Conservation (phyloP, 2,113 vertebrate species). For the Scortum barcoo region DNA sequence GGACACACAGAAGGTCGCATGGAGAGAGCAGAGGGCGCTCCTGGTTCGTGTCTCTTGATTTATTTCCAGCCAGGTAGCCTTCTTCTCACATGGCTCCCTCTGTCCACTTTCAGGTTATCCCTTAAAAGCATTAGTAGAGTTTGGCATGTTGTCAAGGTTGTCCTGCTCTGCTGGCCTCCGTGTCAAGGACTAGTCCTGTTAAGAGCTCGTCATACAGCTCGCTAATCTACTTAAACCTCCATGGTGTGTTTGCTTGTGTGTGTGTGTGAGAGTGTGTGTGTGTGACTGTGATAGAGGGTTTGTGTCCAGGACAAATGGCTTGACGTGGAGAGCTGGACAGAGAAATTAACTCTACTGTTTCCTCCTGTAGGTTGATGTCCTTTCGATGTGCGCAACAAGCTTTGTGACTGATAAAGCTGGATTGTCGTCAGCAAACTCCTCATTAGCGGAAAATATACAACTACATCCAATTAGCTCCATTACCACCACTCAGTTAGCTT, state of each 20-base stretch:
- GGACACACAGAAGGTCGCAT: neutral
- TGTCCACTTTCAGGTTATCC: slow-evolving; percentile 2
- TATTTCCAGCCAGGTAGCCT: neutral
- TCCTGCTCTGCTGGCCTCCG: slow-evolving; percentile 26
- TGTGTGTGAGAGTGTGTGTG: slow-evolving; percentile 11
- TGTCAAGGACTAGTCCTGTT: slow-evolving; percentile 58
- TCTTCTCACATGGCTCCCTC: neutral
- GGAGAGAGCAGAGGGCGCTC: neutral
- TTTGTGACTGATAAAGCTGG: neutral
- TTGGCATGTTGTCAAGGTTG: slow-evolving; percentile 31
- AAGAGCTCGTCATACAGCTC: slow-evolving; percentile 47
- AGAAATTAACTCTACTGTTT: slow-evolving; percentile 12
- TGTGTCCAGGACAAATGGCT: slow-evolving; percentile 19
- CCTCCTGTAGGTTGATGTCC: neutral
- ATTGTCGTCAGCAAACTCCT: neutral
- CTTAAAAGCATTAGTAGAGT: slow-evolving; percentile 24
- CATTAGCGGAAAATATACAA: neutral
- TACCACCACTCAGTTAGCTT: neutral
- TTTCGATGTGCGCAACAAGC: neutral
- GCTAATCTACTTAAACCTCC: slow-evolving; percentile 70
- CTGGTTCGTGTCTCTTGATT: neutral
- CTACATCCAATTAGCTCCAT: neutral
- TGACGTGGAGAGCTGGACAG: slow-evolving; percentile 2
- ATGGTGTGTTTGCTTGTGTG: neutral
- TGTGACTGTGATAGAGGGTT: neutral